Conservation (phyloP, 2,113 vertebrate genomes). For the Chionomys nivalis region DNA sequence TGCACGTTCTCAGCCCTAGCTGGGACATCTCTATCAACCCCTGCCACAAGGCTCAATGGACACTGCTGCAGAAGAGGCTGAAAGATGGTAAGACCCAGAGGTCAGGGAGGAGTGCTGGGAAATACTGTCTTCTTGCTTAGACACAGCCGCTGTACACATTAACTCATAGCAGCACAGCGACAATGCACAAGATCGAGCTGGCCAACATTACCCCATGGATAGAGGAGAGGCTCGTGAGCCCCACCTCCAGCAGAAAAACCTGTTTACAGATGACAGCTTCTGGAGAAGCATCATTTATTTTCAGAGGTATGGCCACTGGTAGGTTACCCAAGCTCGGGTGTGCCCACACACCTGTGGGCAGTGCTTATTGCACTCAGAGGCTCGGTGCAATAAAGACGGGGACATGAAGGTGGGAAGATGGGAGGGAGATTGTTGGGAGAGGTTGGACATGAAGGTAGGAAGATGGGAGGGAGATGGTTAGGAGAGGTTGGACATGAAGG, state of each 20-base stretch:
- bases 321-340: neutral
- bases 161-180: neutral
- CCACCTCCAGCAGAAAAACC: neutral
- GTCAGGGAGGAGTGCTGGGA: too few species aligned
- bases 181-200: too few species aligned
- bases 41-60: neutral
- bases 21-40: neutral
- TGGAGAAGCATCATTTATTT: neutral
- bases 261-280: neutral
- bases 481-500: too few species aligned
- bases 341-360: neutral
- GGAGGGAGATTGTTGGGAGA: too few species aligned
- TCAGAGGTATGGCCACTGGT: neutral
- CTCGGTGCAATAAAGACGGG: neutral
- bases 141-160: too few species aligned
- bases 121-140: neutral
- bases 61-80: neutral
- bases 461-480: neutral
- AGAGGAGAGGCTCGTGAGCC: neutral
- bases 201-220: neutral
- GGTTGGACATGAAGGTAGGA: neutral
- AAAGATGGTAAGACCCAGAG: neutral
- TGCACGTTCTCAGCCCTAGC: neutral
- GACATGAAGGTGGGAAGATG: neutral
- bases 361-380: neutral